These are phyloP conservation scores for Vulpes ferrilata DNA, from an alignment of 2,113 vertebrate genomes.

Conservation along the genomic window DNA sequence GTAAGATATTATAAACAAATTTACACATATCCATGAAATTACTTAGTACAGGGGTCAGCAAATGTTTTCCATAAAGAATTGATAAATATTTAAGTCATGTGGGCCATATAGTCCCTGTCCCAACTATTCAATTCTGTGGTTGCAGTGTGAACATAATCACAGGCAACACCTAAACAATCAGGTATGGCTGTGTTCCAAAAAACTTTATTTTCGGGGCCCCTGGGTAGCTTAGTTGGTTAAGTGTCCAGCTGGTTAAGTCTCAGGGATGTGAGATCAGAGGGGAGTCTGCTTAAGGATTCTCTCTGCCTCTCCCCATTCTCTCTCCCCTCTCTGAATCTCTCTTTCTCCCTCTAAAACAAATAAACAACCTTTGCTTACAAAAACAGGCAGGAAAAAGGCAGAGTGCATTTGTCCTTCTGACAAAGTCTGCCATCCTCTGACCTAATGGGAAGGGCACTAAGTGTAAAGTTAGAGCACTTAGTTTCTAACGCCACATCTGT, in stretches of 20 bases:
- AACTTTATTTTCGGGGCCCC: not conserved
- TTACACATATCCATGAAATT: not conserved
- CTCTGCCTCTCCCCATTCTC: not conserved
- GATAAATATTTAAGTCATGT: not conserved
- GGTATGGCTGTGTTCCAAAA: not conserved
- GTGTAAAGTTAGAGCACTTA: not conserved
- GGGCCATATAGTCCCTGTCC: not conserved
- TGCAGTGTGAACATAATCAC: not conserved
- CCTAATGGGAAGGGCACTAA: not conserved
- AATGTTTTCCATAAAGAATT: not conserved
- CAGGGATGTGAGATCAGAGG: not conserved
- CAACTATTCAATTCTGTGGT: not conserved
- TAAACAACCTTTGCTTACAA: slow-evolving; percentile 14
- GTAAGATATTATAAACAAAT: not conserved
- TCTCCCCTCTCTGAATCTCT: not conserved
- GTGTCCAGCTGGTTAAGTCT: not conserved
- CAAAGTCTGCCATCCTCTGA: not conserved
- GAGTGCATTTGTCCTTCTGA: not conserved
- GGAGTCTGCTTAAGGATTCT: not conserved
- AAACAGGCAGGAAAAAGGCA: not conserved
- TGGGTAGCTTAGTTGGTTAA: not conserved
- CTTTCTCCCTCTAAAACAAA: not conserved
- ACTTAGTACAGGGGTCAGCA: not conserved
- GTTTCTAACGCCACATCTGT: not conserved
- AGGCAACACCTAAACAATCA: not conserved